A percentile compares a stretch with the other conserved stretches of the same genome.
These are phyloP conservation scores for Gortyna flavago DNA, from an alignment of 2,888 invertebrate genomes.

Conservation along the genomic window DNA sequence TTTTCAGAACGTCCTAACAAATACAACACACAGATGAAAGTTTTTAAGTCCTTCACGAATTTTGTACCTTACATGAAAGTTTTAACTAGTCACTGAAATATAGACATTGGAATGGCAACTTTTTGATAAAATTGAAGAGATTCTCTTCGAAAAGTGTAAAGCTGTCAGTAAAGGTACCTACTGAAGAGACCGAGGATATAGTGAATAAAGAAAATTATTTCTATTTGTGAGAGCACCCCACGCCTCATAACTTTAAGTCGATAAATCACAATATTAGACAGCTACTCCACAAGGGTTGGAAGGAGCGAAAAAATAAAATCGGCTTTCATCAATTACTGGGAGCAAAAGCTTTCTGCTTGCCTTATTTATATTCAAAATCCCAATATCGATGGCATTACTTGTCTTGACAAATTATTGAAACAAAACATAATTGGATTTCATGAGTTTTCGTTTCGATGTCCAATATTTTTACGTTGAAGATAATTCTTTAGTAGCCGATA, in stretches of 20 bases:
- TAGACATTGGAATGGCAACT: slow-evolving; percentile 38
- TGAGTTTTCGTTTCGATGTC: slow-evolving; percentile 43
- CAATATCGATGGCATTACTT: slow-evolving; percentile 66
- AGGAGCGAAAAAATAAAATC: slow-evolving; percentile 76
- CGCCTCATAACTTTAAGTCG: slow-evolving; percentile 80
- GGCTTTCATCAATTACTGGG: slow-evolving; percentile 79
- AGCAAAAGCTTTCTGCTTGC: slow-evolving; percentile 69
- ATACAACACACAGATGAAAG: slow-evolving; percentile 58
- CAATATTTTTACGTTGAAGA: slow-evolving; percentile 25
- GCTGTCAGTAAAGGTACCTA: slow-evolving; percentile 15
- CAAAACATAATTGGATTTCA: slow-evolving; percentile 60
- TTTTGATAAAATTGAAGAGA: slow-evolving; percentile 59
- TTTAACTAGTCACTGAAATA: slow-evolving; percentile 59
- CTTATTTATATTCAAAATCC: slow-evolving; percentile 73
- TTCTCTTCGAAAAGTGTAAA: slow-evolving; percentile 33
- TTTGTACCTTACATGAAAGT: slow-evolving; percentile 56
- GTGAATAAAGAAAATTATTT: slow-evolving; percentile 68
- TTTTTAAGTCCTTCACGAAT: slow-evolving; percentile 56
- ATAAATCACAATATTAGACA: slow-evolving; percentile 84
- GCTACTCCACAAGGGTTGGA: slow-evolving; percentile 75
- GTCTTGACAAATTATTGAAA: slow-evolving; percentile 67
- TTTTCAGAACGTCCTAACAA: slow-evolving; percentile 50
- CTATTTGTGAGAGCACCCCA: slow-evolving; percentile 71
- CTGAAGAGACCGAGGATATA: slow-evolving; percentile 15
- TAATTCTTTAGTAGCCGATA: slow-evolving; percentile 22